Evolutionary conservation across 2,888 invertebrate genomes (phyloP), one percentile per base, ranked within the genome.

Genomic region (Tenthredo livida): DNA sequence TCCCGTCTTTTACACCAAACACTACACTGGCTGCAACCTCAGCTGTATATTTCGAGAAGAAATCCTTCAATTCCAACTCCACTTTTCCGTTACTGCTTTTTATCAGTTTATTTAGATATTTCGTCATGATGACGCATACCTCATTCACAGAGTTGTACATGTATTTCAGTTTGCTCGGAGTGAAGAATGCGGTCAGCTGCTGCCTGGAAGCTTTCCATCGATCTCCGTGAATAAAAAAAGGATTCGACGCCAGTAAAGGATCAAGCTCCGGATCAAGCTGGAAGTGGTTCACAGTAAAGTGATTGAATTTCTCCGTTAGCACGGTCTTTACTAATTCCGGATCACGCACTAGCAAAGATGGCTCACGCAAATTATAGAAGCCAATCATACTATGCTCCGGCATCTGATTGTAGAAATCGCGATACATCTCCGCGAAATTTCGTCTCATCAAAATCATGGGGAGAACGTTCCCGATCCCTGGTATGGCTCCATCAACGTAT

Each of bases 291-390:
- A 86, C 78, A 0, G 89, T 85, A 47, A 92, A 92, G 50, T 85
- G 90, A 0, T 86, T 2, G 37, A 92, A 92, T 50, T 89, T 89
- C 2, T 87, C 90, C n/a, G 89, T 85, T 65, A 91, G 0, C 0
- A 92, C 88, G 0, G 84, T 65, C 61, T 92, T 92, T 0, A 90
- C 86, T 2, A 92, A n/a, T 43, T 89, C 88, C 0, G 91, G 90
- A 0, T 92, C 92, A 0, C 89, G 87, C 0, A 91, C 4, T 7
- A 91, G 21, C 1, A 91, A 80, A 37, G 72, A 78, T 2, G 91
- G 91, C 1, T 54, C 70, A 6, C 72, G 86, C 9, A 89, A 85
- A 54, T 89, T 87, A 67, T 15, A 86, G n/a, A 6, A 77, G 9
- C 77, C 77, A 43, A 77, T 5, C 77, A 77, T 77, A 33, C 77